Evolutionary conservation across 1,140 invertebrate genomes (phyloP).

Genomic region (Ctenoplectra terminalis): DNA sequence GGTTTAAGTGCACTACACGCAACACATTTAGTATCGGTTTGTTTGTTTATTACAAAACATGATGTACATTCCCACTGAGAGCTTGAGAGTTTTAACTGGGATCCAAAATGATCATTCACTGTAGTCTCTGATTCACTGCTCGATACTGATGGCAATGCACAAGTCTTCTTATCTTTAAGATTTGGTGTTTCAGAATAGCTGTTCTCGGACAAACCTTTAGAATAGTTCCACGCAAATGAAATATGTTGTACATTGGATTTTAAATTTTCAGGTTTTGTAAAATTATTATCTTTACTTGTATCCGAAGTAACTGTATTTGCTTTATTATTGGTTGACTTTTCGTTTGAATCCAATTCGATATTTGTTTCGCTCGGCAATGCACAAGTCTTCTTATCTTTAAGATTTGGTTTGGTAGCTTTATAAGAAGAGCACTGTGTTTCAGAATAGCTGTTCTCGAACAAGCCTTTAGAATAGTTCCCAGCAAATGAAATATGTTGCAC

Average conservation of each 20-base stretch:
- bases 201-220: conserved; percentile 79
- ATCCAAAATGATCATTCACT: conserved; percentile 78
- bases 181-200: conserved; percentile 59
- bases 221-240: conserved; percentile 83
- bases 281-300: not conserved
- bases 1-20: conserved; percentile 86
- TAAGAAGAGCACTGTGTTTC: too few species aligned
- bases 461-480: conserved; percentile 84
- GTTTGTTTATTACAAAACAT: conserved; percentile 87
- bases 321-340: conserved; percentile 12
- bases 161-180: conserved; percentile 40
- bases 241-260: too few species aligned
- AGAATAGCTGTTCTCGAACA: conserved; percentile 75
- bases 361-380: conserved; percentile 16
- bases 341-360: not conserved
- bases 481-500: conserved; percentile 59
- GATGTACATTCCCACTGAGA: conserved; percentile 86
- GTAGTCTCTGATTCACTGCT: conserved; percentile 26
- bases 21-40: conserved; percentile 84
- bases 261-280: too few species aligned
- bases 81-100: conserved; percentile 83
- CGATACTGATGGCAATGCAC: conserved; percentile 12
- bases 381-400: conserved; percentile 41
- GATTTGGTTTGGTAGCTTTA: too few species aligned
- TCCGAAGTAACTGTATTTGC: not conserved